Conservation (phyloP, 2,888 invertebrate genomes). For the Eilema depressum region DNA sequence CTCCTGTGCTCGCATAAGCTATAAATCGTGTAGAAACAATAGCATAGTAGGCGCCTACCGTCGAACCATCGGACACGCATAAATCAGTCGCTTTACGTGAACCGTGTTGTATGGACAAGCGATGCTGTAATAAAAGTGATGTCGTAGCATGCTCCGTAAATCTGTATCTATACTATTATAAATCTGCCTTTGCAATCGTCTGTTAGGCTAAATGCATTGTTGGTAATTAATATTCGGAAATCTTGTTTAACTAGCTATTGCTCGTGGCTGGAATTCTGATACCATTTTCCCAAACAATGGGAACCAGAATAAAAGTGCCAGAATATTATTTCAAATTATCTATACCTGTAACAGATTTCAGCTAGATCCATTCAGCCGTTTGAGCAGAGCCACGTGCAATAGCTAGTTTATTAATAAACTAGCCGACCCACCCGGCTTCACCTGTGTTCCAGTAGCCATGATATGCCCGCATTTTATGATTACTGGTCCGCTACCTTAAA, state of each 20-base stretch:
- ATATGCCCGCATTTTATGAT: too few relatives aligned
- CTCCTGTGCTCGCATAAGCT: constrained; percentile 60
- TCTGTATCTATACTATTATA: constrained; percentile 32
- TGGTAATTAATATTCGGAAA: neutral
- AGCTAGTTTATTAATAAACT: neutral
- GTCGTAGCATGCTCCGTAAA: constrained; percentile 28
- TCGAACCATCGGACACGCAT: constrained; percentile 70
- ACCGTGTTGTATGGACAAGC: constrained; percentile 72
- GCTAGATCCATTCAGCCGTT: too few relatives aligned
- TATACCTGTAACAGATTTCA: too few relatives aligned
- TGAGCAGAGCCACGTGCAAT: too few relatives aligned
- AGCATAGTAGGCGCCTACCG: constrained; percentile 68
- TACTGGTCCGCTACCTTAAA: too few relatives aligned
- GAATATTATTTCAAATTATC: too few relatives aligned
- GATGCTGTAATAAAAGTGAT: constrained; percentile 49
- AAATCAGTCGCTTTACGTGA: constrained; percentile 74
- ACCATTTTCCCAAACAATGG: too few relatives aligned
- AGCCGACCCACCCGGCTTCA: too few relatives aligned
- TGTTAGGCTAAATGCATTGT: neutral
- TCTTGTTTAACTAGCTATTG: too few relatives aligned
- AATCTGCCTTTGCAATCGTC: constrained; percentile 25
- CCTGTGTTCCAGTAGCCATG: too few relatives aligned
- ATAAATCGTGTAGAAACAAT: constrained; percentile 84
- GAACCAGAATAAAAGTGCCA: too few relatives aligned
- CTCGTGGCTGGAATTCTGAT: too few relatives aligned